phyloP scores from a whole-genome alignment of 2,113 vertebrate species.

The Lepus americanus region DNA sequence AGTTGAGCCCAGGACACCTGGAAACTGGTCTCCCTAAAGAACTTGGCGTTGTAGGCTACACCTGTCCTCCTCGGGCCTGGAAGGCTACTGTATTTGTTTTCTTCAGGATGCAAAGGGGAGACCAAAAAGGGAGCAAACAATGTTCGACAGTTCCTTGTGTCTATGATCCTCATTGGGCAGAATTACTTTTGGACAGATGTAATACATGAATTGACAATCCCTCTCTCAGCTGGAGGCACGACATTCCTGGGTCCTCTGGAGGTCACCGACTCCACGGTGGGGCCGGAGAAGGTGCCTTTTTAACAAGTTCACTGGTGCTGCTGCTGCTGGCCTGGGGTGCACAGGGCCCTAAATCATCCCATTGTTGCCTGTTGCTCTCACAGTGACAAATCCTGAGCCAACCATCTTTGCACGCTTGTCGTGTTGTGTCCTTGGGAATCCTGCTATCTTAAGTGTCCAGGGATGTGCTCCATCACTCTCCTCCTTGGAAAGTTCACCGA shows the following conservation, averaged over 20 bases:
- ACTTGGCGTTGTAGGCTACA: background rate
- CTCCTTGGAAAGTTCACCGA: no score
- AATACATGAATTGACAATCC: background rate
- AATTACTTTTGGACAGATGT: background rate
- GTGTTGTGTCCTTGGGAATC: background rate
- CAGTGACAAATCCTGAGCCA: background rate
- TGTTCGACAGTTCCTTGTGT: background rate
- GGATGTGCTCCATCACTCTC: background rate
- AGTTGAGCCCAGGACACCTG: background rate
- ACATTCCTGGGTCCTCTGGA: background rate
- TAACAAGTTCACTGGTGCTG: background rate
- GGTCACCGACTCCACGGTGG: no score
- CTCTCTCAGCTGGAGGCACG: background rate
- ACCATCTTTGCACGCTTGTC: background rate
- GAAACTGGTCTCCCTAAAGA: background rate
- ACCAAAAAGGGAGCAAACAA: background rate
- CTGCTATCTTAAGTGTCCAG: background rate
- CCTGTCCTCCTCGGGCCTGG: background rate
- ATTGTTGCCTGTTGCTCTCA: background rate
- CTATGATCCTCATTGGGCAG: accelerated
- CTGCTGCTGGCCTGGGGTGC: background rate
- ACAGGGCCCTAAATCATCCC: background rate
- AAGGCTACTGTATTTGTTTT: background rate
- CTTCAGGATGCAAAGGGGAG: background rate
- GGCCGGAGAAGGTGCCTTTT: background rate